Percentiles rank a stretch among this genome's conserved stretches.
Conservation (phyloP, 2,113 vertebrate species). For the Oryctolagus cuniculus region mOryCun1.1 NC_091438.1:102657001-102657500, state of each 20-base stretch:
- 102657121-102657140: constrained; percentile 22
- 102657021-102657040: background rate
- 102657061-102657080: background rate
- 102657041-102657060: constrained; percentile 49
- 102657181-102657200: background rate
- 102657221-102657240: background rate
- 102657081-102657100: constrained; percentile 40
- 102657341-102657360: background rate
- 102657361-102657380: background rate
- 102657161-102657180: background rate
- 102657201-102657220: background rate
- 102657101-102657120: background rate
- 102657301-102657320: background rate
- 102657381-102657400: background rate
- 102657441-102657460: background rate
- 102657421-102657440: background rate
- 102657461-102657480: background rate
- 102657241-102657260: background rate
- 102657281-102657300: background rate
- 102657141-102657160: constrained; percentile 21
- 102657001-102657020: background rate
- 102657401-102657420: background rate
- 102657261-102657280: background rate
- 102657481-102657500: background rate
- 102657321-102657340: background rate